Evolutionary conservation across 2,888 invertebrate species (phyloP), one percentile per base, ranked within the genome.

Genomic region (Oscheius sp.): DNA sequence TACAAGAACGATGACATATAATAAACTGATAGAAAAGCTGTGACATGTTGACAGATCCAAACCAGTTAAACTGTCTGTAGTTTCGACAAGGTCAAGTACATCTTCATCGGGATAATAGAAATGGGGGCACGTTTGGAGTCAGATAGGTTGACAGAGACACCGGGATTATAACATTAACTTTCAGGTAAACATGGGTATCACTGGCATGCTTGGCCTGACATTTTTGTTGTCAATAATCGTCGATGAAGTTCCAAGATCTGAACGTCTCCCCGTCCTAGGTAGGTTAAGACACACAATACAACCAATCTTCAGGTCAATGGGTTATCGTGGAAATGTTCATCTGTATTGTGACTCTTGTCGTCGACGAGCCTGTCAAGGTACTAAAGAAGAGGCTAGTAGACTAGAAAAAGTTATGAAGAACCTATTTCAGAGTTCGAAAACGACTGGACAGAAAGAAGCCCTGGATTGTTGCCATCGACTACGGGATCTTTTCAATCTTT

Each of bases 261-360:
- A 53, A 53, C 13, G 29, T 13, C 53, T 53, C 10, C 53, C 53
- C 42, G 42, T 42, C 0, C 7, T 42, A 42, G 42, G 42, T 42
- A 3, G 7, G 42, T 42, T 42, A 42, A 42, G 7, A 7, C 4
- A 7, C 42, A 42, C 3, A 42, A 7, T 42, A 3, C 4, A 42
- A 7, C 3, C 3, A 42, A 53, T 7, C 10, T 4, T 53, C 29
- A 53, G 53, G 53, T 21, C 53, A 53, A 11, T 53, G 53, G 53
- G 13, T 53, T 4, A 53, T 53, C 3, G 53, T 53, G 53, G 53
- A 53, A 11, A 53, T 53, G 53, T 53, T 53, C 53, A 53, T 53
- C 53, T 53, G 53, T 11, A 53, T 53, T 29, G 13, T 53, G 13
- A 53, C 53, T 53, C 53, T 53, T 3, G 29, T 53, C 13, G 29